phyloP scores from a whole-genome alignment of 2,797 vertebrate species.

The Sebastes ruberrimus region DNA sequence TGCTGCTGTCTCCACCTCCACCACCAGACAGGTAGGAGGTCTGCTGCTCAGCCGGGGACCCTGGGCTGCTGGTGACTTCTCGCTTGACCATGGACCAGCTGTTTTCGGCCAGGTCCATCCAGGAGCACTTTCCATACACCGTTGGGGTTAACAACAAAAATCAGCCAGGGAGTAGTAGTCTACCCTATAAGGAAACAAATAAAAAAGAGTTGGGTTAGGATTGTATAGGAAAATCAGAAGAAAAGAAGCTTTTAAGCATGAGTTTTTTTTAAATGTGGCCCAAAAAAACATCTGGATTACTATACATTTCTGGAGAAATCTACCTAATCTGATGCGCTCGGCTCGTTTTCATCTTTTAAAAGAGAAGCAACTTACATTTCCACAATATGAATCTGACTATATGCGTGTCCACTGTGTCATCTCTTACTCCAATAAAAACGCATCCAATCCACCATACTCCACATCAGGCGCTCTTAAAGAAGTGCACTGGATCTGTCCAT shows the following conservation, averaged over 20 bases:
- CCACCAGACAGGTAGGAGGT: constrained; percentile 79
- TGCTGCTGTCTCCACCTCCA: constrained; percentile 44
- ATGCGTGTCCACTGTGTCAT: not conserved
- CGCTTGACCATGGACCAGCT: constrained; percentile 96
- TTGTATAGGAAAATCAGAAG: not conserved
- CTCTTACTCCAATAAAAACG: constrained; percentile 1
- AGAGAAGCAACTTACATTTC: not conserved
- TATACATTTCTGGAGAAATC: too few relatives aligned
- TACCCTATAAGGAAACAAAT: constrained; percentile 56
- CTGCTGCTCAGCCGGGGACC: constrained; percentile 82
- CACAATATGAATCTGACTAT: not conserved
- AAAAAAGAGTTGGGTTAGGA: constrained; percentile 2
- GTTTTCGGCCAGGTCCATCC: constrained; percentile 97
- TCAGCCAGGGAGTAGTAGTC: constrained; percentile 52
- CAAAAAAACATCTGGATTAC: not conserved
- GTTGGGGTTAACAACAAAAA: constrained; percentile 65
- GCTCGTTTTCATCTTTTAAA: constrained; percentile 32
- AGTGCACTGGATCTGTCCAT: too few relatives aligned
- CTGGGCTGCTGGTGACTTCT: constrained; percentile 86
- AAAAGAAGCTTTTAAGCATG: not conserved
- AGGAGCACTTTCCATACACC: constrained; percentile 87
- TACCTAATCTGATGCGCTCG: not conserved
- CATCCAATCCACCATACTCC: too few relatives aligned
- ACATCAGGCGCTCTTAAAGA: too few relatives aligned
- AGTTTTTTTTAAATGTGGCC: not conserved